Conservation (phyloP, 2,888 invertebrate species). For the Apocheima hispidaria region DNA sequence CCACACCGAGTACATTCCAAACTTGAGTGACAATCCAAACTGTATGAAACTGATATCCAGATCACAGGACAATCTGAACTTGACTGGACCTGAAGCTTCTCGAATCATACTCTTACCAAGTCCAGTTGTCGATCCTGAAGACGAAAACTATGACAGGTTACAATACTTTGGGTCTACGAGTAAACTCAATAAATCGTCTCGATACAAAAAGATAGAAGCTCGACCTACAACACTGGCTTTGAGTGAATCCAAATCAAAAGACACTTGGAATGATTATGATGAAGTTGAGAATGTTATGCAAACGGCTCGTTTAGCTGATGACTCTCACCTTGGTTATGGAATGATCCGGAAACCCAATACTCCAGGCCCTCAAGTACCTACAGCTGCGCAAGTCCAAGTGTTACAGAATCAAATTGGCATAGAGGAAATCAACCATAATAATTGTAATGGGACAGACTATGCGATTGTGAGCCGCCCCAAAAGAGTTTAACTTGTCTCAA, state of each 20-base stretch:
- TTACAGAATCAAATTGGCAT: conserved; percentile 76
- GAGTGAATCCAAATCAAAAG: conserved; percentile 75
- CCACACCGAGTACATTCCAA: conserved; percentile 88
- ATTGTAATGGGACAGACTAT: conserved; percentile 92
- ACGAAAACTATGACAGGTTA: conserved; percentile 91
- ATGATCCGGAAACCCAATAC: conserved; percentile 89
- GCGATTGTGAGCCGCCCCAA: conserved; percentile 94
- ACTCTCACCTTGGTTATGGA: conserved; percentile 93
- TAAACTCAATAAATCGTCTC: conserved; percentile 87
- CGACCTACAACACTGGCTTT: conserved; percentile 85
- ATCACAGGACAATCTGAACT: conserved; percentile 81
- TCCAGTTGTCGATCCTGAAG: conserved; percentile 79
- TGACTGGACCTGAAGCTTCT: conserved; percentile 79
- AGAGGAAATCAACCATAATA: conserved; percentile 88
- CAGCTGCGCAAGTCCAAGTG: conserved; percentile 81
- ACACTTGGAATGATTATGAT: conserved; percentile 91
- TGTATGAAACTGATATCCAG: conserved; percentile 82
- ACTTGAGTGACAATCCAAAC: conserved; percentile 77
- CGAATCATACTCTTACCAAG: conserved; percentile 85
- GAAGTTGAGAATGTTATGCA: conserved; percentile 90
- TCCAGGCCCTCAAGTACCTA: conserved; percentile 83
- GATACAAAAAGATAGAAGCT: conserved; percentile 90
- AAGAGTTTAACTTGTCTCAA: conserved; percentile 87
- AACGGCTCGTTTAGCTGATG: conserved; percentile 91
- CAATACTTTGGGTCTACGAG: conserved; percentile 93